Evolutionary conservation across 2,888 invertebrate species (phyloP).

Genomic region (Rhorus exstirpatorius): DNA sequence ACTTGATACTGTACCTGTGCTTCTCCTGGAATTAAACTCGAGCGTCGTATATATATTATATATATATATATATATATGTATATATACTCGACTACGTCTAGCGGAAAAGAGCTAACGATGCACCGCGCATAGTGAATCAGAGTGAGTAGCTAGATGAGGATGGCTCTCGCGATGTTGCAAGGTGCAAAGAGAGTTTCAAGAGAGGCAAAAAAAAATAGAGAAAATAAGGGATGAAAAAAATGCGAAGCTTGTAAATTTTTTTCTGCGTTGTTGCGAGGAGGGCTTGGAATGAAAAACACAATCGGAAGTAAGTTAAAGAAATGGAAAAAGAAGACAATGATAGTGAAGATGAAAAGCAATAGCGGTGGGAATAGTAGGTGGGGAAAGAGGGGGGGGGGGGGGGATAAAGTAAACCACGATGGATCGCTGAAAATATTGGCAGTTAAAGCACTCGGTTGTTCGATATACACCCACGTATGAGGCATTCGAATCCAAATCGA

Average conservation of each 20-base stretch:
- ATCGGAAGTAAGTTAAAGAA: conserved; percentile 24
- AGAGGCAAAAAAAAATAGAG: not conserved
- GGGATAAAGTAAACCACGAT: conserved; percentile 11
- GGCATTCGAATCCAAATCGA: too few species aligned
- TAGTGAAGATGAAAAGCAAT: conserved; percentile 35
- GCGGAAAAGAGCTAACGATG: conserved; percentile 1
- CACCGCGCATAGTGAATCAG: not conserved
- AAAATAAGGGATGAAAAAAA: conserved; percentile 19
- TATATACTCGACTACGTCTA: not conserved
- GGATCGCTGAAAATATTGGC: conserved; percentile 60
- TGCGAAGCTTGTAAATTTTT: not conserved
- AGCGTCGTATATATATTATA: conserved; percentile 6
- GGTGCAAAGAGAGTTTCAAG: conserved; percentile 18
- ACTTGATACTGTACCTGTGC: conserved; percentile 36
- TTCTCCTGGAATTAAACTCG: conserved; percentile 51
- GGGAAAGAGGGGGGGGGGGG: conserved; percentile 23
- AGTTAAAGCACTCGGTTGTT: conserved; percentile 9
- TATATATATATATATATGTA: too few species aligned
- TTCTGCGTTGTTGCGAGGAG: not conserved
- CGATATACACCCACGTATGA: conserved; percentile 9
- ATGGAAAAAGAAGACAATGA: not conserved
- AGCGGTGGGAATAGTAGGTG: too few species aligned
- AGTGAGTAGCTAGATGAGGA: conserved; percentile 15
- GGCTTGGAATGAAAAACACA: conserved; percentile 16
- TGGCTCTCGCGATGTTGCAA: conserved; percentile 14